Percentiles rank a stretch among this genome's conserved stretches.
Conservation (phyloP, 2,797 vertebrate species). For the Liasis olivaceus region DNA sequence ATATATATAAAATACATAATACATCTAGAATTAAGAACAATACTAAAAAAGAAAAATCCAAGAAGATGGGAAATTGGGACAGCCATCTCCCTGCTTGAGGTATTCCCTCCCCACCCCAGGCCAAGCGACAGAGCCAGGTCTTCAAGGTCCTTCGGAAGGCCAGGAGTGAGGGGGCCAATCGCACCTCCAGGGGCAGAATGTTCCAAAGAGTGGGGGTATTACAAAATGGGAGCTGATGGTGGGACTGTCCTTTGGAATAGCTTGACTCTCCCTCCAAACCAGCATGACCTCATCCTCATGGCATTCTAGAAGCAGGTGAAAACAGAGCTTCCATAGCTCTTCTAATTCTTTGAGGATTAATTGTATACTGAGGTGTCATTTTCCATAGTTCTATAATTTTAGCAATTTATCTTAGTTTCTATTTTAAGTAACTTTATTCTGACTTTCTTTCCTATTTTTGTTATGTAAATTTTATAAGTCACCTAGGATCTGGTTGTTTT, state of each 20-base stretch:
- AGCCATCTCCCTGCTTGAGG: no score
- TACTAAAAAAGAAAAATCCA: no score
- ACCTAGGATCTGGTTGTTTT: background rate
- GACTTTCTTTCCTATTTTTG: background rate
- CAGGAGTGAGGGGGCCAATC: no score
- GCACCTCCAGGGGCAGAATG: no score
- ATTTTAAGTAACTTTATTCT: background rate
- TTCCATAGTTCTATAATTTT: background rate
- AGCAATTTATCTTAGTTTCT: background rate
- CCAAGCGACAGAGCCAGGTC: no score
- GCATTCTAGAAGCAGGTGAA: background rate
- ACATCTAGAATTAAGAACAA: no score
- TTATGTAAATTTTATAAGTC: background rate
- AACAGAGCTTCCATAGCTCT: background rate
- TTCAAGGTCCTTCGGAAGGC: no score
- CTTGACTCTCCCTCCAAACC: background rate
- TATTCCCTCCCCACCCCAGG: no score
- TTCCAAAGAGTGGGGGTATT: background rate
- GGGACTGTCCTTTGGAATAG: background rate
- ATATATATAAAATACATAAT: no score
- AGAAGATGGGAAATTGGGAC: no score
- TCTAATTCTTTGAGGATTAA: background rate
- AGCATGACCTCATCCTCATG: background rate
- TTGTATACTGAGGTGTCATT: background rate
- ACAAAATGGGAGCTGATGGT: background rate